These are phyloP conservation scores for Lycocerus yunnanus DNA, from an alignment of 2,888 invertebrate genomes.

Conservation along the genomic window DNA sequence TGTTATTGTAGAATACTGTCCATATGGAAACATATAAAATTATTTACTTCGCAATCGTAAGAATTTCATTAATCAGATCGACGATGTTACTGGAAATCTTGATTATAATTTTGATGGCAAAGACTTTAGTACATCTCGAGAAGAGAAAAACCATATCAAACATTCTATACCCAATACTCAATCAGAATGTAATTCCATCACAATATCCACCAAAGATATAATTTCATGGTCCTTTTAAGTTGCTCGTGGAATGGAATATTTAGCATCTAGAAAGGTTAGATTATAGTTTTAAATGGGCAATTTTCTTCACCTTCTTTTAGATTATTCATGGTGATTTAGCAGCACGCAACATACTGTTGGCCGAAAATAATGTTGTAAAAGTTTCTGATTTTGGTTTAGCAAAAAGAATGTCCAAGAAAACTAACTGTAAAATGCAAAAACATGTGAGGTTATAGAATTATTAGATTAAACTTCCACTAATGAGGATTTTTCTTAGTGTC, in stretches of 20 bases:
- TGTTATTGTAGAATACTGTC: slow-evolving; percentile 94
- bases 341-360: slow-evolving; percentile 86
- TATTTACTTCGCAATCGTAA: slow-evolving; percentile 82
- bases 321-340: slow-evolving; percentile 88
- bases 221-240: slow-evolving; percentile 93
- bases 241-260: slow-evolving; percentile 93
- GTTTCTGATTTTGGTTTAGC: slow-evolving; percentile 97
- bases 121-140: background rate
- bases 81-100: slow-evolving; percentile 68
- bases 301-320: slow-evolving; percentile 51
- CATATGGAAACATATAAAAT: slow-evolving; percentile 89
- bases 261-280: slow-evolving; percentile 80
- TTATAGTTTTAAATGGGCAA: background rate
- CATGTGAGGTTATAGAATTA: slow-evolving; percentile 63
- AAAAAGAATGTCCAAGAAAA: slow-evolving; percentile 86
- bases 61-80: slow-evolving; percentile 83
- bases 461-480: too few relatives aligned
- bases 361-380: slow-evolving; percentile 90
- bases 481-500: slow-evolving; percentile 59
- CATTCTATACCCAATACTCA: too few relatives aligned
- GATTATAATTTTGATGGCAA: slow-evolving; percentile 68
- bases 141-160: too few relatives aligned
- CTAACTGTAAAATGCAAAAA: slow-evolving; percentile 89
- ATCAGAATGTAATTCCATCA: too few relatives aligned
- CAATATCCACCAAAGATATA: slow-evolving; percentile 81